phyloP scores from a whole-genome alignment of 2,113 vertebrate species.

The human (Homo sapiens) region GRCh38 chr2:141980001-141980500 shows the following conservation, averaged over 20 bases:
- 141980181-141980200: not conserved
- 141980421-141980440: not conserved
- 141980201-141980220: conserved; percentile 6
- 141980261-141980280: not conserved
- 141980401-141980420: not conserved
- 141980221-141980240: not conserved
- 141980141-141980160: not conserved
- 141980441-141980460: not conserved
- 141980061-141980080: not conserved
- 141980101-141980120: not conserved
- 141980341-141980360: not conserved
- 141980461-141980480: not conserved
- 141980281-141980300: not conserved
- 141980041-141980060: not conserved
- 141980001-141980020: conserved; percentile 17
- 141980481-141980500: not conserved
- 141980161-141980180: not conserved
- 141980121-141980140: not conserved
- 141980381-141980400: not conserved
- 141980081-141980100: not conserved
- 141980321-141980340: not conserved
- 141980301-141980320: not conserved
- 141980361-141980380: not conserved
- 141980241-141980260: not conserved
- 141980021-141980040: not conserved